Evolutionary conservation across 2,797 vertebrate genomes (phyloP), one percentile per base, ranked within the genome.

Genomic region (Balearica regulorum): DNA sequence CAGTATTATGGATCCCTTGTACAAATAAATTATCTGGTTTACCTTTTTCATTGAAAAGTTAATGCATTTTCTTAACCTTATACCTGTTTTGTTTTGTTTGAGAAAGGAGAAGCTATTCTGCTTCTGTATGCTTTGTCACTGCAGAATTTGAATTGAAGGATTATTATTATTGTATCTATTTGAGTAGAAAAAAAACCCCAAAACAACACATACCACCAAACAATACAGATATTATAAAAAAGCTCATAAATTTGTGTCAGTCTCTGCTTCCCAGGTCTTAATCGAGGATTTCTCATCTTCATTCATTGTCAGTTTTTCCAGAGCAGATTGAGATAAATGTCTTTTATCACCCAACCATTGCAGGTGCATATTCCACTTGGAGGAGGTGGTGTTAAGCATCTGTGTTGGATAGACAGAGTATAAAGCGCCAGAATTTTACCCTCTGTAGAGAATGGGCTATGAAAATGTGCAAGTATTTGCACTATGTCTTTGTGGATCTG

Each of bases 31-130:
- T 76, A 62, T 64, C 62, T 89, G 15, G 62, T 92, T 89, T 94
- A 51, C 71, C 37, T 89, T 90, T 75, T 19, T 79, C 44, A 73
- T 93, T 90, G 88, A 94, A 28, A 89, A 90, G 64, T 80, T 89
- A 95, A 95, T 92, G 64, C 55, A 89, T 91, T 95, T 96, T 76
- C 44, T 80, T 96, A 88, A 93, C 84, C 60, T 89, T 94, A 51
- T 49, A 54, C 64, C 17, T 93, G 65, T 89, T 80, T 80, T 92
- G 29, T 83, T 96, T 94, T 91, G 57, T 80, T 70, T 71, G 65
- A 95, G 64, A 89, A 83, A 57, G 92, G 41, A 85, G 44, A 95
- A 93, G 13, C 26, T 89, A 37, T 91, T 96, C 66, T 83, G 11
- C 49, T 76, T 81, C 88, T 92, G 4, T 87, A 39, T 85, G 87